phyloP scores from a whole-genome alignment of 1,140 invertebrate species.

The Polyergus mexicanus region DNA sequence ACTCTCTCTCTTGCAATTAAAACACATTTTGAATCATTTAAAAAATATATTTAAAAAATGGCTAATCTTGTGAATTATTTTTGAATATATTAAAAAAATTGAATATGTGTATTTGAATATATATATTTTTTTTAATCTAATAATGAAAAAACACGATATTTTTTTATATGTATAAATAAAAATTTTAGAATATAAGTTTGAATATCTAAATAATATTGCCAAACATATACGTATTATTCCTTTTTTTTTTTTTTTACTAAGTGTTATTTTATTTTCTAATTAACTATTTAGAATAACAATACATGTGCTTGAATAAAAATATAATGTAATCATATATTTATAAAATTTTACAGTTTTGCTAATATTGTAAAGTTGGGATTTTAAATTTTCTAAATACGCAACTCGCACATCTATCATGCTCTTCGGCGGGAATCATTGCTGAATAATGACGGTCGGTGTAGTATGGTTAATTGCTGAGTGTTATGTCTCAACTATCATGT shows the following conservation, averaged over 20 bases:
- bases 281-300: neutral
- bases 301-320: conserved; percentile 16
- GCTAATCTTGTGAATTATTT: no score
- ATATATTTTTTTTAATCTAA: no score
- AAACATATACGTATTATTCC: neutral
- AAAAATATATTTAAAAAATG: no score
- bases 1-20: neutral
- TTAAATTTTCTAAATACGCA: conserved; percentile 24
- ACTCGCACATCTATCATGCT: neutral
- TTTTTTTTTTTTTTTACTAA: neutral
- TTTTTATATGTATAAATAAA: no score
- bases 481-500: conserved; percentile 29
- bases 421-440: neutral
- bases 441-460: conserved; percentile 32
- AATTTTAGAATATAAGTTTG: neutral
- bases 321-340: neutral
- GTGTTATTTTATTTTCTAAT: conserved; percentile 22
- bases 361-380: conserved; percentile 1
- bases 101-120: no score
- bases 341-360: conserved; percentile 8
- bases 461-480: conserved; percentile 35
- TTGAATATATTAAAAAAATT: no score
- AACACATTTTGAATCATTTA: neutral
- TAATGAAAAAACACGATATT: no score
- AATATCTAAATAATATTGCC: neutral